Evolutionary conservation across 2,113 vertebrate genomes (phyloP).

Genomic region (Peromyscus leucopus): DNA sequence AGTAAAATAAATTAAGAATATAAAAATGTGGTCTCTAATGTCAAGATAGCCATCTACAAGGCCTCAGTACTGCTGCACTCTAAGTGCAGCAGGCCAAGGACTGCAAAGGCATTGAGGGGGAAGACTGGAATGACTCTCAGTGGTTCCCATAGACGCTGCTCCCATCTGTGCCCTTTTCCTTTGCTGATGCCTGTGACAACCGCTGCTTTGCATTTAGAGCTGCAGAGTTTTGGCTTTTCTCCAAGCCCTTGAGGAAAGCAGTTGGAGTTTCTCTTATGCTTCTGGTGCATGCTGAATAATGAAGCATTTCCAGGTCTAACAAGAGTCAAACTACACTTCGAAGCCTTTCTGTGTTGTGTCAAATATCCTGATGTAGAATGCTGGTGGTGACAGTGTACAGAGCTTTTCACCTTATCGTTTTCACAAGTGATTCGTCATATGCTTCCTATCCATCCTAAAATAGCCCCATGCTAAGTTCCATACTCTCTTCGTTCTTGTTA

Average conservation of each 20-base stretch:
- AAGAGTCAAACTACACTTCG: background rate
- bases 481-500: background rate
- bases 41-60: too few species aligned
- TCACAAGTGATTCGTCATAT: background rate
- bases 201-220: background rate
- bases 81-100: rapidly evolving
- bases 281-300: slow-evolving; percentile 8
- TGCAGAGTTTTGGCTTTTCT: background rate
- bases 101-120: rapidly evolving
- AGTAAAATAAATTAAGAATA: background rate
- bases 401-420: background rate
- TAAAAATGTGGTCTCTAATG: background rate
- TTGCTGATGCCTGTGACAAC: background rate
- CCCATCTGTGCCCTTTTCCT: background rate
- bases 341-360: background rate
- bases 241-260: background rate
- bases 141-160: rapidly evolving
- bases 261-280: background rate
- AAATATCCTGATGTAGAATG: background rate
- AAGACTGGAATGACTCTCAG: rapidly evolving
- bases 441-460: background rate
- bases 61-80: rapidly evolving
- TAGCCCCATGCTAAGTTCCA: background rate
- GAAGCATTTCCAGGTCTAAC: background rate
- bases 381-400: background rate